Base-by-base conservation (phyloP, 2,888 invertebrate genomes). In the Meloe dianella region DNA sequence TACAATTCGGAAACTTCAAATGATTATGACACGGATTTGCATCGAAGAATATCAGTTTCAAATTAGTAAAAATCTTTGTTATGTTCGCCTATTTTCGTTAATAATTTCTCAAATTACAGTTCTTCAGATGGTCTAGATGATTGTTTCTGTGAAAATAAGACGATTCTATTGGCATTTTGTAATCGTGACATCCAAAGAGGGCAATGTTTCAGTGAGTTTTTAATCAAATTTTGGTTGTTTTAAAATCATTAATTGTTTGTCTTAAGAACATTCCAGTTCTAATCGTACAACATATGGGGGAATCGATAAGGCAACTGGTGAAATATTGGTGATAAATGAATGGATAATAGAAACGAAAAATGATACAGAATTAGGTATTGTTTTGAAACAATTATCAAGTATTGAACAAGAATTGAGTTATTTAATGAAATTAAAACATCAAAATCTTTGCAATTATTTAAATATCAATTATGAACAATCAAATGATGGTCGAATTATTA, bases 321-420 rank as follows among this genome's bases (percentile, higher is more conserved):
- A 92, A 71, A 80, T 91, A 59, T 84, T 94, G 0, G 89, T 91
- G 32, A 85, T 94, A 14, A 90, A 89, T 29, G 94, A 95, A 81
- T 96, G 95, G 95, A 86, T 83, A 56, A 83, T 92, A 7, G 86
- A 83, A 80, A 81, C 77, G 65, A 84, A 67, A 80, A 83, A 82
- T 82, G 66, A 73, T 62, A 70, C 65, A 35, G 83, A 83, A 69
- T 66, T 80, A n/a, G 79, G 80, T 35, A 77, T 85, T 0, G 81
- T 87, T 1, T 85, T 85, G 69, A 86, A 86, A 61, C 89, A 92
- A 82, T 81, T 93, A 4, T 85, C 85, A 51, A 87, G 87, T 68
- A 87, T 95, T 60, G 94, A 96, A 75, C 91, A 92, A 79, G 96
- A 96, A 82, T 85, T 95, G 41, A 89, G 89, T 77, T 86, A 89